Evolutionary conservation across 2,113 vertebrate species (phyloP).

Genomic region (Catagonus wagneri): DNA sequence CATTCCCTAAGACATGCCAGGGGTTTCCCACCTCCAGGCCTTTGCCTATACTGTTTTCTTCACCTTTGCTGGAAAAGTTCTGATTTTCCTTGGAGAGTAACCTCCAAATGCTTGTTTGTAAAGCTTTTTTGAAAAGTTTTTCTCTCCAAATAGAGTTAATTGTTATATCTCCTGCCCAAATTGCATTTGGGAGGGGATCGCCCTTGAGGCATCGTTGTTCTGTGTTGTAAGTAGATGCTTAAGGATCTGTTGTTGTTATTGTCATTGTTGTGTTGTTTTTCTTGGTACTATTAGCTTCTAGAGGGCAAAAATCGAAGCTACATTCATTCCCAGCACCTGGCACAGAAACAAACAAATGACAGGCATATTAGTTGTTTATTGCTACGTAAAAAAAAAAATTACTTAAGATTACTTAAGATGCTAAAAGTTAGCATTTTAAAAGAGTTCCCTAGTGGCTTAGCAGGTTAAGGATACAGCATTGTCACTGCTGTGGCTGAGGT

Average conservation of each 20-base stretch:
- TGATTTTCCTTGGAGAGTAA: slow-evolving; percentile 8
- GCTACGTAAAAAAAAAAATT: slow-evolving; percentile 6
- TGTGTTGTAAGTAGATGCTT: neutral
- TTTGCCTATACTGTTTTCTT: neutral
- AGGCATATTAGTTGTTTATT: neutral
- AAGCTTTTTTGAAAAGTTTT: neutral
- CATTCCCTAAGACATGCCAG: neutral
- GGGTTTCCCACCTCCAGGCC: neutral
- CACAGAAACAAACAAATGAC: neutral
- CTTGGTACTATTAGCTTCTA: neutral
- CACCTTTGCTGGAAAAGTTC: slow-evolving; percentile 7
- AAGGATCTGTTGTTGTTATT: neutral
- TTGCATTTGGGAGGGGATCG: neutral
- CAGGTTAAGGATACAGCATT: too few relatives aligned
- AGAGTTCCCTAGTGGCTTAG: too few relatives aligned
- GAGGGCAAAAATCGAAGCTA: neutral
- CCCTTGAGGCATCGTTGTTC: neutral
- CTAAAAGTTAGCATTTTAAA: too few relatives aligned
- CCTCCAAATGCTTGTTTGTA: neutral
- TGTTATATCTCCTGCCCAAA: neutral
- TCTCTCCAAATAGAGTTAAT: slow-evolving; percentile 3
- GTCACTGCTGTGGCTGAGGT: too few relatives aligned
- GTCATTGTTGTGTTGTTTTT: neutral
- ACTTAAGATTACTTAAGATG: too few relatives aligned
- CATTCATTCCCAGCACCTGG: neutral